Evolutionary conservation across 2,888 invertebrate genomes (phyloP), one percentile per base, ranked within the genome.

Genomic region (Ophion ventricosus): DNA sequence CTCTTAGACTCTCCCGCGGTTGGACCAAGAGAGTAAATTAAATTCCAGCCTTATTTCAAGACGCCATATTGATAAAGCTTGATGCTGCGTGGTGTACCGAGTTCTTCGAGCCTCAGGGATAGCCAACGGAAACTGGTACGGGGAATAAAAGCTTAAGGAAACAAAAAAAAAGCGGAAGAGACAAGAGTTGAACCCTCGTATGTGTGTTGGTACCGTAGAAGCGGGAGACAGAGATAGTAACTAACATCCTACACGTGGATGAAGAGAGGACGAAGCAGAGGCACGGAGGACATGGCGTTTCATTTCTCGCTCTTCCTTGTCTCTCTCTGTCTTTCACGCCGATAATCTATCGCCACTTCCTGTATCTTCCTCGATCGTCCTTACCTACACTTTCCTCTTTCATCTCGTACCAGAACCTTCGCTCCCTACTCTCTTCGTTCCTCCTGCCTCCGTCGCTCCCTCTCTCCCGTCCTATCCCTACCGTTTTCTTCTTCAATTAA

Each of bases 401-500:
- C 69, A 54, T 75, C 67, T 35, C 43, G n/a, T 63, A 64, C 73
- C 69, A 49, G 43, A 70, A 81, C 69, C 25, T 67, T 59, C 59
- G 25, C 35, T 57, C 10, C 10, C 20, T n/a, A 66, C 35, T 61
- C 67, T 77, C 64, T 20, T 25, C 20, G 40, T 74, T 69, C 40
- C 35, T 29, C 20, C 26, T 64, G 29, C 29, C 23, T 64, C 69
- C 25, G 10, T n/a, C 63, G 26, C 35, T 54, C 59, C 54, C 69
- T 26, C 23, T 49, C 43, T 61, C 25, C 40, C 56, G 26, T 54
- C 67, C 59, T 11, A 61, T 59, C 61, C 29, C 84, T 56, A 67
- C 79, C 63, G 26, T 74, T 57, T 73, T 76, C 70, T 23, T 59
- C 56, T 26, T 64, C 86, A 86, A 85, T 88, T 88, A 89, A 91